Percentiles rank a stretch among this genome's conserved stretches.
phyloP scores from a whole-genome alignment of 2,113 vertebrate genomes.

The human region DNA sequence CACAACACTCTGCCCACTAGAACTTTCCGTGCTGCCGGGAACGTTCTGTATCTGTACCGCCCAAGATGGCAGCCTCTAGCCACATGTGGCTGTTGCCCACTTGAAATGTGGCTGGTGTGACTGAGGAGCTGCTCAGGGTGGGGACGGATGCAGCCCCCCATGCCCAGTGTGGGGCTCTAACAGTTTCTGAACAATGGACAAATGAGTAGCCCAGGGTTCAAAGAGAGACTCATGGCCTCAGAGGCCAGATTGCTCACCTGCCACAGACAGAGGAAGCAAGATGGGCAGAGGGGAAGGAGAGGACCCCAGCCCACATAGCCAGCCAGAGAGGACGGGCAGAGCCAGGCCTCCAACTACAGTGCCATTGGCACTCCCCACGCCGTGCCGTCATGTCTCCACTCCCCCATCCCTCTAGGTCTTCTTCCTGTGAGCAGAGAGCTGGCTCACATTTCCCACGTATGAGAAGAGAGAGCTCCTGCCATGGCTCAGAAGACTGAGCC shows the following conservation, averaged over 20 bases:
- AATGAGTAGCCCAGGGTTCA: background rate
- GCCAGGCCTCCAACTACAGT: background rate
- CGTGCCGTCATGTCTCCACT: fast-evolving
- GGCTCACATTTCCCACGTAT: background rate
- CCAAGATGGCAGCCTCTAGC: background rate
- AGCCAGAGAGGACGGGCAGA: fast-evolving
- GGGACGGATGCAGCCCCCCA: fast-evolving
- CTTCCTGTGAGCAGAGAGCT: background rate
- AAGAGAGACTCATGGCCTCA: background rate
- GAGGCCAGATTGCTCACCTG: background rate
- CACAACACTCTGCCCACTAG: background rate
- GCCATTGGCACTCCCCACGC: too few species aligned
- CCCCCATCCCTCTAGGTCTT: background rate
- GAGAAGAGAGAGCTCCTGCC: background rate
- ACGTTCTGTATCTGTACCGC: background rate
- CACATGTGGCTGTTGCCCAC: background rate
- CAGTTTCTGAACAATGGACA: background rate
- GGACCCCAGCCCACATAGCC: fast-evolving
- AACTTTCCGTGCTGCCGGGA: too few species aligned
- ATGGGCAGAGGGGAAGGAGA: background rate
- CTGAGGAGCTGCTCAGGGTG: too few species aligned
- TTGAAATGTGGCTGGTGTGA: background rate
- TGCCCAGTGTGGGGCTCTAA: background rate
- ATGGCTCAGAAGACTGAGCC: background rate
- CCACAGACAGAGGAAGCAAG: background rate